Evolutionary conservation across 2,797 vertebrate species (phyloP).

Genomic region (Ptychadena robeensis): DNA sequence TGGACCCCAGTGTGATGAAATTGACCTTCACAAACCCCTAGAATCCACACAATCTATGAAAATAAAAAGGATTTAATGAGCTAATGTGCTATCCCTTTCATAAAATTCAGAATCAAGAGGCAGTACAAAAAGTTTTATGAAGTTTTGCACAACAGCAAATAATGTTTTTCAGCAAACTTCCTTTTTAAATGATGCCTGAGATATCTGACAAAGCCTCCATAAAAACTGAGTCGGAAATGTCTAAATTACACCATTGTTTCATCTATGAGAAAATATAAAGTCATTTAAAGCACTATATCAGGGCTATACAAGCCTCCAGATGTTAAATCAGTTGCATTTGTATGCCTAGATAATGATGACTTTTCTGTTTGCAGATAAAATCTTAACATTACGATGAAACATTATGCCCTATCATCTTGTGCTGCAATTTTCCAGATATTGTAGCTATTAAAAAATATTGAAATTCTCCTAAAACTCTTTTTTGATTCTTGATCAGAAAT

Average conservation of each 20-base stretch:
- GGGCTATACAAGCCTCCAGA: constrained; percentile 51
- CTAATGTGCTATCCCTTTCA: too few species aligned
- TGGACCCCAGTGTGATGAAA: too few species aligned
- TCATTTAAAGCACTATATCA: constrained; percentile 36
- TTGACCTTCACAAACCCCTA: too few species aligned
- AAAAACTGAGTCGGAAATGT: constrained; percentile 23
- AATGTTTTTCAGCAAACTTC: constrained; percentile 23
- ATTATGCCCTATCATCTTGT: constrained; percentile 32
- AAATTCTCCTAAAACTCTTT: constrained; percentile 7
- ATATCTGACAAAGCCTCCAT: constrained; percentile 29
- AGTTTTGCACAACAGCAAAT: constrained; percentile 18
- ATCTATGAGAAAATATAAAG: constrained; percentile 33
- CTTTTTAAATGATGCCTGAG: constrained; percentile 13
- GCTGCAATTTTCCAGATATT: constrained; percentile 18
- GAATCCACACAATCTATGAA: too few species aligned
- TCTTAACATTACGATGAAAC: constrained; percentile 34
- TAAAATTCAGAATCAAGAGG: neutral
- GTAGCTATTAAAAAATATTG: constrained; percentile 26
- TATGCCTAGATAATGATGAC: constrained; percentile 23
- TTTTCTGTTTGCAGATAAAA: constrained; percentile 33
- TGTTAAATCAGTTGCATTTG: constrained; percentile 55
- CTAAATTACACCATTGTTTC: constrained; percentile 52
- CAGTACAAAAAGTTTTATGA: neutral
- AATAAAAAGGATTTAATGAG: too few species aligned
- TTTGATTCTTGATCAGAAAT: neutral